Percentiles rank a stretch among this genome's conserved stretches.
Evolutionary conservation across 1,140 invertebrate genomes (phyloP).

Genomic region (Bombus fervidus): DNA sequence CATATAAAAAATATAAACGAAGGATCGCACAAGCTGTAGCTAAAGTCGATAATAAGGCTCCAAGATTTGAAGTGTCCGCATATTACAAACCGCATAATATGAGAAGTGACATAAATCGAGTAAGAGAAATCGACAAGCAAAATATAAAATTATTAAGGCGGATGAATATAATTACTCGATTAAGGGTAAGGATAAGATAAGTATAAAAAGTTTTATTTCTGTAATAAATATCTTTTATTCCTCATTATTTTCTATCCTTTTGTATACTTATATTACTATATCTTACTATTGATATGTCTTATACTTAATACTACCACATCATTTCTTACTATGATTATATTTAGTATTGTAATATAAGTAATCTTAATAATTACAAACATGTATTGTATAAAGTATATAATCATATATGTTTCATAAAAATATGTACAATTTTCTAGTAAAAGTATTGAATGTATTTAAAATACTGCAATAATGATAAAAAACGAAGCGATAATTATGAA

Average conservation of each 20-base stretch:
- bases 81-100: constrained; percentile 74
- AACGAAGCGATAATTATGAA: too few species aligned
- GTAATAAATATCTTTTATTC: background rate
- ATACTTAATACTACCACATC: too few species aligned
- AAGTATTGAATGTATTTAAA: background rate
- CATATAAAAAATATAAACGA: constrained; percentile 13
- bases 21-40: constrained; percentile 61
- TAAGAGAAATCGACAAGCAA: constrained; percentile 76
- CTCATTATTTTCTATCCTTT: background rate
- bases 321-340: background rate
- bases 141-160: constrained; percentile 80
- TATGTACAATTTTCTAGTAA: background rate
- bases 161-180: constrained; percentile 76
- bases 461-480: too few species aligned
- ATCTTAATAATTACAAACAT: background rate
- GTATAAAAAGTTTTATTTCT: constrained; percentile 47
- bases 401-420: background rate
- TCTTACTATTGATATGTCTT: background rate
- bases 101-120: constrained; percentile 62
- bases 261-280: background rate
- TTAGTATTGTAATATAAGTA: background rate
- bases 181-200: constrained; percentile 78
- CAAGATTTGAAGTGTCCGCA: constrained; percentile 69
- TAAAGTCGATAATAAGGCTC: constrained; percentile 77
- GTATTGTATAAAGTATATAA: background rate